Evolutionary conservation across 30 jellyfish, hydroid and myxozoan species (phyloP).

Genomic region (Haliclystus octoradiatus): DNA sequence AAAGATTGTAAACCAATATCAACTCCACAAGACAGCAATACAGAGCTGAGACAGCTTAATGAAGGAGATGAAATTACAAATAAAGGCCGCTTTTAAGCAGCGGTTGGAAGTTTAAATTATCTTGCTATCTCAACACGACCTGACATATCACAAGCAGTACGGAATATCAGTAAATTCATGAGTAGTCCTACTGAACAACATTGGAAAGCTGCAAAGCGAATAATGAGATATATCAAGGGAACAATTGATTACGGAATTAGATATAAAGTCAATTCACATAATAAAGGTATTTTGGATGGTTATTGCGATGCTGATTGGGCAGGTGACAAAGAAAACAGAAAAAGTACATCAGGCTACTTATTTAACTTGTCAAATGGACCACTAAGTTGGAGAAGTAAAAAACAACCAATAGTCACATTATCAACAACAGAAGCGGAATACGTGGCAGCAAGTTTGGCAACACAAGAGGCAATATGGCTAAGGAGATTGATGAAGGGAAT

Average conservation of each 20-base stretch:
- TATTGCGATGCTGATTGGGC: constrained; percentile 41
- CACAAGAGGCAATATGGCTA: no score
- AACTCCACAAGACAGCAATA: constrained; percentile 15
- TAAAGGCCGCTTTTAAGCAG: constrained; percentile 13
- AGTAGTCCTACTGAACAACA: constrained; percentile 36
- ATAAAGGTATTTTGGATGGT: no score
- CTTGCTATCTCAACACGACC: constrained; percentile 37
- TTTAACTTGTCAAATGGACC: constrained; percentile 36
- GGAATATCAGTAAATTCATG: constrained; percentile 21
- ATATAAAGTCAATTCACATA: constrained; percentile 18
- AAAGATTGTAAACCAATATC: constrained; percentile 19
- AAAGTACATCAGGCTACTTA: constrained; percentile 29
- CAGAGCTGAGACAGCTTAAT: constrained; percentile 26
- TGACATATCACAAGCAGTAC: constrained; percentile 26
- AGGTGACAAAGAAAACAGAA: constrained; percentile 21
- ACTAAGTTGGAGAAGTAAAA: constrained; percentile 33
- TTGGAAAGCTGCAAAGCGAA: constrained; percentile 28
- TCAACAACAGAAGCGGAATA: constrained; percentile 46
- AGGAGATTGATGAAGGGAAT: no score
- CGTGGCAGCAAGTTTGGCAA: constrained; percentile 42
- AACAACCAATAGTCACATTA: constrained; percentile 28
- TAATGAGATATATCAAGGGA: constrained; percentile 18
- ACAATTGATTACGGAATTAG: constrained; percentile 17
- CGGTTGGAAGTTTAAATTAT: constrained; percentile 18
- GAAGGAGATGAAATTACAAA: constrained; percentile 18